Evolutionary conservation across 2,797 vertebrate genomes (phyloP).

Genomic region (Myotis findleyi): DNA sequence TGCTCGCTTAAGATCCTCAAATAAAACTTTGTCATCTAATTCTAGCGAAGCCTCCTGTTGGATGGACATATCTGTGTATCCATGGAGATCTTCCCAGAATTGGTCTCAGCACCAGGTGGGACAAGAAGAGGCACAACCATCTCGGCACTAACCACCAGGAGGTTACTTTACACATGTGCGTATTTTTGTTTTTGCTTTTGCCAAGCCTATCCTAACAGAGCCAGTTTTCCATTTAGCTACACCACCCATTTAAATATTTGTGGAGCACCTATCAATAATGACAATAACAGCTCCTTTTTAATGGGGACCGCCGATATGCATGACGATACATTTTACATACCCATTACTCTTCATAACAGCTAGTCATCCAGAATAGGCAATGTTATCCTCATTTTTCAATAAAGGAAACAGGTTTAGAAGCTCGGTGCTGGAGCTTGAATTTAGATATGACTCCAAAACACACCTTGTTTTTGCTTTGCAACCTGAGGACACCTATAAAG

Average conservation of each 20-base stretch:
- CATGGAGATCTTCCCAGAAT: background rate
- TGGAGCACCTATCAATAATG: background rate
- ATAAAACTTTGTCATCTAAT: background rate
- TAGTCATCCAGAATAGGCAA: background rate
- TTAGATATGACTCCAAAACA: background rate
- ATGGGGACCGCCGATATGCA: background rate
- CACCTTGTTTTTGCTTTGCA: background rate
- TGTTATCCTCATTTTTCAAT: background rate
- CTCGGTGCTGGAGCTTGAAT: background rate
- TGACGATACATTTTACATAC: background rate
- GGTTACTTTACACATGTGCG: background rate
- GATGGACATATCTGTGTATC: background rate
- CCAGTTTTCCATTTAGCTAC: constrained; percentile 6
- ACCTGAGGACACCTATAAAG: background rate
- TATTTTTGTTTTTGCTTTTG: constrained; percentile 45
- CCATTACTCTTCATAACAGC: background rate
- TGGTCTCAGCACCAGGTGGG: background rate
- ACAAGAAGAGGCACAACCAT: background rate
- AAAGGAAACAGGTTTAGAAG: constrained; percentile 12
- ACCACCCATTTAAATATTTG: background rate
- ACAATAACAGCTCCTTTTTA: background rate
- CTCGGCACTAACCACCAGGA: background rate
- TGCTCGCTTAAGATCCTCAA: background rate
- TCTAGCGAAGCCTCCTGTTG: background rate
- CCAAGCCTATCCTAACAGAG: background rate